Evolutionary conservation across 2,113 vertebrate species (phyloP).

Genomic region (Balaenoptera acutorostrata): DNA sequence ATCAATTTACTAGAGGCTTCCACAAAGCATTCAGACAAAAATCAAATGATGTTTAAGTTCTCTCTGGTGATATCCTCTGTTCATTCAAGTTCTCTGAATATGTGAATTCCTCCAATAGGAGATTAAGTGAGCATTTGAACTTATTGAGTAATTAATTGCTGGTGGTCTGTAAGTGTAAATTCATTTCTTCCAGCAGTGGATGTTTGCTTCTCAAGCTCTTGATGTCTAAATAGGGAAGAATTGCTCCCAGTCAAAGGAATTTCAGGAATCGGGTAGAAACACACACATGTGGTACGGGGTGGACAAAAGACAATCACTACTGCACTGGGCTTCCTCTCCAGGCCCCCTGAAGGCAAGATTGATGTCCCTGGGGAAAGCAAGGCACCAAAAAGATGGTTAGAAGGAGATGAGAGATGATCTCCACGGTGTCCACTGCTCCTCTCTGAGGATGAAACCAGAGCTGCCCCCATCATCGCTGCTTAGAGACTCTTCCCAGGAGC

Average conservation of each 20-base stretch:
- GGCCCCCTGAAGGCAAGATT: neutral
- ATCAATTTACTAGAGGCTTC: neutral
- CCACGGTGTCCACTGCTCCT: neutral
- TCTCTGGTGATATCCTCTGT: neutral
- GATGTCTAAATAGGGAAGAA: neutral
- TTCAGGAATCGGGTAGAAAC: neutral
- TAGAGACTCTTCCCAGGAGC: neutral
- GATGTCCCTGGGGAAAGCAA: neutral
- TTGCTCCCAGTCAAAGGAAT: neutral
- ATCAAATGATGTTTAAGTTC: neutral
- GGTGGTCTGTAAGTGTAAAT: neutral
- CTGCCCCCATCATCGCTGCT: neutral
- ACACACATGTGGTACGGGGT: fast-evolving
- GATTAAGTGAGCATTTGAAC: neutral
- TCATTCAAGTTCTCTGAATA: neutral
- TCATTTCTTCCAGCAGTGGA: neutral
- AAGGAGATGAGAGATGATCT: neutral
- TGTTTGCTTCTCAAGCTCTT: neutral
- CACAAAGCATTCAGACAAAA: neutral
- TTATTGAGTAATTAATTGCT: neutral
- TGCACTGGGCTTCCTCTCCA: neutral
- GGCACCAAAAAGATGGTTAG: neutral
- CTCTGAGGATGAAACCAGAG: neutral
- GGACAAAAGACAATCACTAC: neutral
- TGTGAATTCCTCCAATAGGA: neutral